These are phyloP conservation scores for Nyctibius grandis DNA, from an alignment of 2,797 vertebrate species.

Conservation along the genomic window DNA sequence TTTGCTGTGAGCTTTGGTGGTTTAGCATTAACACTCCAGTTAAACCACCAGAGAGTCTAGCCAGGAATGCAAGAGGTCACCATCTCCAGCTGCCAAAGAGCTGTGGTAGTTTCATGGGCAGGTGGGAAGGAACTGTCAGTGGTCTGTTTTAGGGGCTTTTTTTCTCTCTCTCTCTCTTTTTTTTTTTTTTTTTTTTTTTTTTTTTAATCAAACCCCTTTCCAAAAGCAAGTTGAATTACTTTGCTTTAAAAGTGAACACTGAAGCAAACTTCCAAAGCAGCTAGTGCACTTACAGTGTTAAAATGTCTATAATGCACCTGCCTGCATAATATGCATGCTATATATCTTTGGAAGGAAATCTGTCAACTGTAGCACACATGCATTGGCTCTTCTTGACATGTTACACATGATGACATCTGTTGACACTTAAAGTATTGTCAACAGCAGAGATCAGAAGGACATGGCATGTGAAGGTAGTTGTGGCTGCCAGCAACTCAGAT, in stretches of 20 bases:
- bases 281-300: background rate
- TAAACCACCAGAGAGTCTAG: background rate
- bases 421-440: slow-evolving; percentile 38
- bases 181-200: fast-evolving
- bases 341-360: background rate
- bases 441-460: background rate
- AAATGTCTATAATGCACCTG: background rate
- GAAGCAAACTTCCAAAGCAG: background rate
- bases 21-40: fast-evolving
- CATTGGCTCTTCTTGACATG: background rate
- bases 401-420: background rate
- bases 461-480: background rate
- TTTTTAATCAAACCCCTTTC: background rate
- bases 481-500: background rate
- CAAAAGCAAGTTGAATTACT: background rate
- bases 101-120: background rate
- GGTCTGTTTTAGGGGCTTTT: background rate
- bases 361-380: background rate
- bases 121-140: background rate
- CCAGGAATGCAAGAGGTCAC: background rate
- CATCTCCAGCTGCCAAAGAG: background rate
- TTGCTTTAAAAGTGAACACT: background rate
- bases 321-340: background rate
- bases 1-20: background rate
- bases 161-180: no score